Evolutionary conservation across 2,113 vertebrate genomes (phyloP).

Genomic region (Hippoglossus stenolepis): DNA sequence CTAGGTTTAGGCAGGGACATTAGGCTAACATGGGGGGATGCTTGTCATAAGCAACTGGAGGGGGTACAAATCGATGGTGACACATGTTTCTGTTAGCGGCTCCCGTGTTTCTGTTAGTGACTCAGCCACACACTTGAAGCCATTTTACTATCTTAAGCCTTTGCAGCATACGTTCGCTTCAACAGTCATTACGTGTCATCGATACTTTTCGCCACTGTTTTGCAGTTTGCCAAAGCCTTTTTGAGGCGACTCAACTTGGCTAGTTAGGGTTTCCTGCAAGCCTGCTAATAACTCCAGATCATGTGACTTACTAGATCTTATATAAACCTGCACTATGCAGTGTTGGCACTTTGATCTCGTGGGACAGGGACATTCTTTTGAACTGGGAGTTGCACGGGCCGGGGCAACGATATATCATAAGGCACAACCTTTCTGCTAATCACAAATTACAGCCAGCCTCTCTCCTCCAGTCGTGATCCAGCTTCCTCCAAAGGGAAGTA

Average conservation of each 20-base stretch:
- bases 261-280: background rate
- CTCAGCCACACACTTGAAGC: conserved; percentile 10
- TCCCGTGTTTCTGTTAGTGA: conserved; percentile 27
- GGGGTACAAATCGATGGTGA: conserved; percentile 64
- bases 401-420: conserved; percentile 56
- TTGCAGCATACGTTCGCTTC: conserved; percentile 37
- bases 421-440: conserved; percentile 71
- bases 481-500: conserved; percentile 52
- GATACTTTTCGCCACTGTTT: conserved; percentile 14
- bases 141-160: conserved; percentile 27
- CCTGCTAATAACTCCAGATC: background rate
- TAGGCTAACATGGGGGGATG: conserved; percentile 55
- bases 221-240: conserved; percentile 20
- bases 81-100: conserved; percentile 58
- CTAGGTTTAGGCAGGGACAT: conserved; percentile 66
- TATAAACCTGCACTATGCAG: background rate
- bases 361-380: conserved; percentile 52
- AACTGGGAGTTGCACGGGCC: conserved; percentile 42
- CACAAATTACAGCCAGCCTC: conserved; percentile 72
- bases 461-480: conserved; percentile 58
- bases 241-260: background rate
- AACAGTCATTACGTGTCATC: conserved; percentile 34
- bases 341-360: conserved; percentile 24
- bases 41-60: conserved; percentile 62
- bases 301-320: too few relatives aligned